Base-by-base conservation (phyloP, 2,888 invertebrate species). In the Abrostola tripartita region DNA sequence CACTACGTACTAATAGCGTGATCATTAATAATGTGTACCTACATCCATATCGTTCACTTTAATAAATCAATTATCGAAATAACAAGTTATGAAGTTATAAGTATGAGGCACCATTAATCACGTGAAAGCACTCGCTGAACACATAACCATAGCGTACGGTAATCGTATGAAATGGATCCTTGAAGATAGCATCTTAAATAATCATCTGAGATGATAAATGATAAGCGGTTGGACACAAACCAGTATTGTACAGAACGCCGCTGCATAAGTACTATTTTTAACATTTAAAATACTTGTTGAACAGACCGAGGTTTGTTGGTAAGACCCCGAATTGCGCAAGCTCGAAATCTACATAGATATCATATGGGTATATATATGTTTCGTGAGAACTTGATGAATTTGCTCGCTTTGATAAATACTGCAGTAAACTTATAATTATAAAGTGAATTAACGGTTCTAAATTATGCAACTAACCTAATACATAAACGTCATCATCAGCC, bases 111-210 rank as follows among this genome's bases (percentile, higher is more conserved):
- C 72, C 24, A 82, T 85, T 82, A 81, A 83, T 84, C 81, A 81
- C 71, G 70, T 62, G 64, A 65, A 72, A 78, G 75, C 61, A 73
- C 63, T 67, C 72, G 65, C 66, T 73, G 70, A 65, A 67, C 68
- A 74, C 66, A 72, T 76, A 79, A 74, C 61, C 74, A 68, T 76
- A 81, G 68, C 71, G 58, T 60, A 75, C 71, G 63, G 69, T 82
- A 81, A 81, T 81, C 74, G 66, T 61, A 65, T 81, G 85, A 85
- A 84, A 87, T 82, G 79, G 79, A 85, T 87, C 82, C 83, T 84
- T 76, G 74, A 62, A 78, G 86, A 88, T 85, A 85, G 62, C 73
- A 85, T 87, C 82, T 83, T 81, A 76, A 79, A 81, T 76, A 80
- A 67, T 65, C 52, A 51, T 57, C 52, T 59, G 65, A 60, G 64